Base-by-base conservation (phyloP, 2,797 vertebrate species). In the Amniataba percoides region DNA sequence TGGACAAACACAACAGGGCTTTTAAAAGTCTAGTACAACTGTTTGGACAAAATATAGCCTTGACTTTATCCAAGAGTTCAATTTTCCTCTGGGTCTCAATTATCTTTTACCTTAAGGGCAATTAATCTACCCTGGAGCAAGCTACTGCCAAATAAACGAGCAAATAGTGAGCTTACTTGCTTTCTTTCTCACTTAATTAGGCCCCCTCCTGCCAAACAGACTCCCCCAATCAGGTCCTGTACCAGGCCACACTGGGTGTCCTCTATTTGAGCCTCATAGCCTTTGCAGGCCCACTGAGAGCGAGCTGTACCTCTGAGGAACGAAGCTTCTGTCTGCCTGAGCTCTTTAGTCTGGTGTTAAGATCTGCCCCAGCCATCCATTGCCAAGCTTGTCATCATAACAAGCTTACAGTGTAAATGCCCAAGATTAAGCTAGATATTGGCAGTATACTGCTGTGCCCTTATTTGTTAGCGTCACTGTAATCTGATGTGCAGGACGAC, bases 311-410 rank as follows among this genome's bases (percentile, higher is more conserved):
- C 82, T 83, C 63, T 0, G 43, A 85, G 75, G 56, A 83, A 57
- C 4, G 0, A 31, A 85, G 84, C 80, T 79, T 80, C 75, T 85
- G 78, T 83, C 71, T 69, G 81, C 63, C 59, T 82, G 84, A 82
- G 87, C 85, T 82, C 74, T 92, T 81, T 81, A 89, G 85, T 78
- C 77, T 49, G 61, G 78, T 84, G 83, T 87, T 87, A 72, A 89
- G 89, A 87, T 87, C 84, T 85, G 62, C 68, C 78, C 80, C 60
- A 18, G 74, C 80, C 62, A 46, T 64, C 77, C 73, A 59, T 65
- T 82, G 88, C 88, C 86, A 89, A 88, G 82, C 84, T 81, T 87
- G 84, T 84, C 84, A 88, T 86, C 74, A 79, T 84, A 84, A 87
- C 88, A 81, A 88, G 88, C 87, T 90, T 91, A 78, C 65, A 81